These are phyloP conservation scores for Fukomys damarensis DNA, from an alignment of 2,113 vertebrate genomes.

Conservation along the genomic window DNA sequence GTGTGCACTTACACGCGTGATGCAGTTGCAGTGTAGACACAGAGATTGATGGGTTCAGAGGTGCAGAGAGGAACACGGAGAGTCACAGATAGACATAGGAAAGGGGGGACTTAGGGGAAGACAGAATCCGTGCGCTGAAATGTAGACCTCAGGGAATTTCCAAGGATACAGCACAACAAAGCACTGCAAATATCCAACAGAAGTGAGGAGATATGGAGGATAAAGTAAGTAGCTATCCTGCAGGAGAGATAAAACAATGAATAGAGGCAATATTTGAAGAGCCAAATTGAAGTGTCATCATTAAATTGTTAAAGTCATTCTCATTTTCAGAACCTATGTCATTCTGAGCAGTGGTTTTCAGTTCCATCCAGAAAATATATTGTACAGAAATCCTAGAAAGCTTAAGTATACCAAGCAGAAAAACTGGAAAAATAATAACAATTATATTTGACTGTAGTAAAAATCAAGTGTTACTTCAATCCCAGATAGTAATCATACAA, in stretches of 20 bases:
- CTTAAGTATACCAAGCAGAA: not conserved
- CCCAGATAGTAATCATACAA: not conserved
- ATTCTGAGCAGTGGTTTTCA: not conserved
- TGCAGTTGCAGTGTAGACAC: fast-evolving
- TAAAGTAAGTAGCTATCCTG: too few species aligned
- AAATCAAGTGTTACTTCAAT: not conserved
- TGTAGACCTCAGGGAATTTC: not conserved
- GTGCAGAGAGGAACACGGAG: not conserved
- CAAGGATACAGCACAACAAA: too few species aligned
- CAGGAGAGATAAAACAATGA: not conserved
- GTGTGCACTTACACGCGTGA: fast-evolving
- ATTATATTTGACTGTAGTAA: not conserved
- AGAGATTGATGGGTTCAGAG: not conserved
- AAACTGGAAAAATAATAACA: not conserved
- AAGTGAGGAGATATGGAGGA: not conserved
- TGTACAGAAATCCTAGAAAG: not conserved
- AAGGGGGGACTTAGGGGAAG: not conserved
- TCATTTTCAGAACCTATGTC: not conserved
- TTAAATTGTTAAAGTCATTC: not conserved
- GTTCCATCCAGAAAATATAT: not conserved
- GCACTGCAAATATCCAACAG: not conserved
- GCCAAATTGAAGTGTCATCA: not conserved
- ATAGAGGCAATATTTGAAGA: not conserved
- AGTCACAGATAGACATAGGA: not conserved
- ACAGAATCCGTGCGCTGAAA: not conserved